Percentiles rank a stretch among this genome's conserved stretches.
phyloP scores from a whole-genome alignment of 2,797 vertebrate species.

The Malurus leucopterus region DNA sequence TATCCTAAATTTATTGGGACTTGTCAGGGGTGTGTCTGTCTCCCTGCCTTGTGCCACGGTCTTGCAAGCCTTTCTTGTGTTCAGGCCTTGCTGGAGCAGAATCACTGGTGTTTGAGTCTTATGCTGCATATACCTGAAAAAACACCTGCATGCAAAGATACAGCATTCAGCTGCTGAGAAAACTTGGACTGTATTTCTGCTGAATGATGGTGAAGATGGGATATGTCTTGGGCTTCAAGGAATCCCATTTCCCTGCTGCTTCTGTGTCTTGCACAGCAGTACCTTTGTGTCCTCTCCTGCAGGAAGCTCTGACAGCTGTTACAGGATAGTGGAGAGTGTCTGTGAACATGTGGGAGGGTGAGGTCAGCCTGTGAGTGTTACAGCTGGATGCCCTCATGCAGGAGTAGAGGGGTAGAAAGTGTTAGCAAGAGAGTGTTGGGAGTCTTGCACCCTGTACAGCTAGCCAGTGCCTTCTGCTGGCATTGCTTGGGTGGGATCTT shows the following conservation, averaged over 20 bases:
- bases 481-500: not conserved
- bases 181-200: not conserved
- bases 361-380: not conserved
- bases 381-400: not conserved
- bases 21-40: not conserved
- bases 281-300: not conserved
- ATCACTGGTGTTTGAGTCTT: not conserved
- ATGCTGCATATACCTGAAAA: not conserved
- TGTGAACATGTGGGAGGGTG: not conserved
- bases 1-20: not conserved
- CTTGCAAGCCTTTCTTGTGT: not conserved
- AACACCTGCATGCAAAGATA: not conserved
- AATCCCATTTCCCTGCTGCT: not conserved
- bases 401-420: not conserved
- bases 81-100: not conserved
- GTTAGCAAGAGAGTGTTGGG: not conserved
- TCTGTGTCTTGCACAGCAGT: not conserved
- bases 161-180: not conserved
- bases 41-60: not conserved
- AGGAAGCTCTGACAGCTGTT: not conserved
- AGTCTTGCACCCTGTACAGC: not conserved
- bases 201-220: not conserved
- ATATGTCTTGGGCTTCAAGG: not conserved
- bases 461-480: not conserved
- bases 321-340: not conserved